Conservation (phyloP, 2,797 vertebrate genomes). For the Streptopelia turtur region DNA sequence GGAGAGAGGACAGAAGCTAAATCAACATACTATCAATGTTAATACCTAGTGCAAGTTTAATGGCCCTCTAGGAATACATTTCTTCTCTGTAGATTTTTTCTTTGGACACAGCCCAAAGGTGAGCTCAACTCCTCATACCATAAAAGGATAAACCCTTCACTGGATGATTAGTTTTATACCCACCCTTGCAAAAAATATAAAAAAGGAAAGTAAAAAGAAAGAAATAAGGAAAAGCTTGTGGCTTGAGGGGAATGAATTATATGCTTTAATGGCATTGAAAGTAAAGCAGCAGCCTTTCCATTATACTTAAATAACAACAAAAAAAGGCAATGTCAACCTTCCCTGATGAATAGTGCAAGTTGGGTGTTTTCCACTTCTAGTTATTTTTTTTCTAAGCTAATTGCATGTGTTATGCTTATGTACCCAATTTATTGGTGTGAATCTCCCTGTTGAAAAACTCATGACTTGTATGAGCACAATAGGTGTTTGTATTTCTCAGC, state of each 20-base stretch:
- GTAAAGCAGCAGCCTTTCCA: not conserved
- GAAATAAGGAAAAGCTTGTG: not conserved
- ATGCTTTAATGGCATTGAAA: not conserved
- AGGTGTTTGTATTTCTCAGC: not conserved
- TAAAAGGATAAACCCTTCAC: constrained; percentile 25
- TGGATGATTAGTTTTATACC: constrained; percentile 2
- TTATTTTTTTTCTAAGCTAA: not conserved
- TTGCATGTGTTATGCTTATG: not conserved
- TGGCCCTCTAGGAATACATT: constrained; percentile 8
- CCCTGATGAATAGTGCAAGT: not conserved
- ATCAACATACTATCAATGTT: constrained; percentile 9
- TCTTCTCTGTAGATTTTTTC: not conserved
- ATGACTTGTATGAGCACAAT: not conserved
- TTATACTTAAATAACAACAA: not conserved
- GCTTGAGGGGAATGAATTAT: not conserved
- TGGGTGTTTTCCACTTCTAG: not conserved
- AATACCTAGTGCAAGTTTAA: not conserved
- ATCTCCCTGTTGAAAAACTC: not conserved
- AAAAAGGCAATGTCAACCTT: not conserved
- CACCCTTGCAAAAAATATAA: not conserved
- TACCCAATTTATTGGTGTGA: not conserved
- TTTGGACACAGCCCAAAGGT: constrained; percentile 46
- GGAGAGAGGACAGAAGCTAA: constrained; percentile 29
- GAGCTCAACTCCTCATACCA: not conserved
- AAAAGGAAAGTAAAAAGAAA: not conserved